Evolutionary conservation across 2,888 invertebrate genomes (phyloP), one percentile per base, ranked within the genome.

Genomic region (Arge pagana): DNA sequence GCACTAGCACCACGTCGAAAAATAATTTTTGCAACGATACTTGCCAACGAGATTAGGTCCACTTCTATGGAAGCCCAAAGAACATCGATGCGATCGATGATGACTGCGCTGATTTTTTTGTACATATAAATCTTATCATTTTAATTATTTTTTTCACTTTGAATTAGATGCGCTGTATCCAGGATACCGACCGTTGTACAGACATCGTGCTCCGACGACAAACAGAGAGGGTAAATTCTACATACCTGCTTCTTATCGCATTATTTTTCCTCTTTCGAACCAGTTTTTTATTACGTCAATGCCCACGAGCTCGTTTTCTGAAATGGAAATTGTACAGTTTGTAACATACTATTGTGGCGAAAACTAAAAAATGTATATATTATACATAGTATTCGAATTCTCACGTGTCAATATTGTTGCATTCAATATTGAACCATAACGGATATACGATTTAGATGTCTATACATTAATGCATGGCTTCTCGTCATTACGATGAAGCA

Each of bases 111-210:
- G 58, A 55, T 54, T 56, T 62, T 53, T 58, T 53, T 51, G 48
- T 16, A 45, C 43, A 39, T 53, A 50, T 13, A 2, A 23, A 23
- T 35, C 19, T 50, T 43, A 26, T 43, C 23, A 10, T 31, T 50
- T 21, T 23, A 56, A 45, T 60, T 55, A 49, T 65, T 50, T 65
- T 52, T 66, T 60, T 60, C 35, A 56, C 37, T 59, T 64, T 57
- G 77, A n/a, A n/a, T 70, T 80, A 82, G 81, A 82, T 81, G 67
- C 75, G 67, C 75, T 81, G 66, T 80, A 77, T 76, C 78, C 78
- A 66, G 72, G 72, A 59, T 68, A 76, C 72, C 80, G 80, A 63
- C 81, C 81, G 58, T 73, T 76, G 70, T 79, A 77, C 68, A 79
- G 72, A 73, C 77, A 74, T 68, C 76, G 72, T 67, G 63, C 69